Base-by-base conservation (phyloP, 2,888 invertebrate genomes). In the Itoplectis maculator region DNA sequence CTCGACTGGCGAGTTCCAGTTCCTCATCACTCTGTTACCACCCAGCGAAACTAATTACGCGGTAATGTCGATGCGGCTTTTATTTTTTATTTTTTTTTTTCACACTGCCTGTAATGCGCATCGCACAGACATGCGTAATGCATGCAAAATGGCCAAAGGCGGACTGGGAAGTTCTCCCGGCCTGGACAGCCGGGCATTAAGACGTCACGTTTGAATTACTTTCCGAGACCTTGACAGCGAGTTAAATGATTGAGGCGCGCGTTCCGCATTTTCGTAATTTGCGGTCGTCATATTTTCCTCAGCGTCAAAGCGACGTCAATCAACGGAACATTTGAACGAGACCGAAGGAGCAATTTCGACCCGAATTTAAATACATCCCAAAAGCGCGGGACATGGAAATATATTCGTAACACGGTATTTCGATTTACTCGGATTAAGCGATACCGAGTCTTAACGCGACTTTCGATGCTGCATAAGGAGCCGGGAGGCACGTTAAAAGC, bases 161-260 rank as follows among this genome's bases (percentile, higher is more conserved):
- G 40, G 65, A 45, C n/a, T 2, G 35, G 59, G 13, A 47, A 73
- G 18, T 23, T 63, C 13, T 37, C 45, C n/a, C 11, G 40, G 45
- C 7, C 56, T 20, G 23, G 66, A 56, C 45, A 75, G 42, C 29
- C 42, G 18, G 11, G 56, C 42, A 75, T 75, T 75, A 66, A 75
- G 66, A 54, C 75, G 42, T 75, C 66, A 56, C 9, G 54, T 8
- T 49, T 15, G 54, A 65, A 65, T 66, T 42, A 56, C 56, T 56
- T 18, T n/a, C 9, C 37, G 59, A n/a, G 20, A 73, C 70, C 70
- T 70, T 70, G 42, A 23, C 9, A 15, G 47, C 29, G 72, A 61
- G 35, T 61, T 40, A 51, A 69, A 69, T 69, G 51, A 51, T 54
- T 37, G 47, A 4, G 20, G 1, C 15, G 23, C 56, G 29, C 7